phyloP scores from a whole-genome alignment of 2,888 invertebrate species.

The Protonemura montana region DNA sequence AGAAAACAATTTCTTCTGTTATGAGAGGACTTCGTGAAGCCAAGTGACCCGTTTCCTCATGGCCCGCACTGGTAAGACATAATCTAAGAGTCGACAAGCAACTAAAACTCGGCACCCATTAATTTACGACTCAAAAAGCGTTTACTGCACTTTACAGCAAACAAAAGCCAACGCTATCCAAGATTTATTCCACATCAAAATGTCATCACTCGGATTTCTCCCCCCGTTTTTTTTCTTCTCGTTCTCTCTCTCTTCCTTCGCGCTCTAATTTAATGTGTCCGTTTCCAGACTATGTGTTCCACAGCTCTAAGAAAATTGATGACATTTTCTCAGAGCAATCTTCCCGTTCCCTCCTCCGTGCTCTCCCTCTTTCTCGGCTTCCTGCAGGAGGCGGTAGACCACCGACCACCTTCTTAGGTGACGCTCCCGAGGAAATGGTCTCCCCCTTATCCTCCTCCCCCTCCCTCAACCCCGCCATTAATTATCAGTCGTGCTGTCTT shows the following conservation, averaged over 20 bases:
- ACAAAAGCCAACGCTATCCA: background rate
- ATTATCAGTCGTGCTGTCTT: background rate
- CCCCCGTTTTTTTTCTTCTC: background rate
- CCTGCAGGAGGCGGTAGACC: background rate
- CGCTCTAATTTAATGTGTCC: conserved; percentile 4
- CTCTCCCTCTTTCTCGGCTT: background rate
- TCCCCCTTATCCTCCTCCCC: background rate
- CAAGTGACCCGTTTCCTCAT: too few species aligned
- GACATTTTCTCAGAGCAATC: background rate
- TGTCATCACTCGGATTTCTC: background rate
- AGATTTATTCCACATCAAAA: background rate
- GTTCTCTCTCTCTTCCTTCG: background rate
- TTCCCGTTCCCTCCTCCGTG: background rate
- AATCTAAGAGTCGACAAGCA: too few species aligned
- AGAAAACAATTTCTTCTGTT: too few species aligned
- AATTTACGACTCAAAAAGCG: too few species aligned
- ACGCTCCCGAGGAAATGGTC: background rate
- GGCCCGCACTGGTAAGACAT: too few species aligned
- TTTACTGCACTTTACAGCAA: background rate
- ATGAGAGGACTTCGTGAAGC: too few species aligned
- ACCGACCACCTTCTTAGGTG: background rate
- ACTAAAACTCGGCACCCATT: too few species aligned
- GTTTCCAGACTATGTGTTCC: background rate
- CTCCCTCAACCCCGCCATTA: background rate
- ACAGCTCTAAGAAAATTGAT: background rate